These are phyloP conservation scores for Gallinago media DNA, from an alignment of 2,113 vertebrate species.

Conservation along the genomic window DNA sequence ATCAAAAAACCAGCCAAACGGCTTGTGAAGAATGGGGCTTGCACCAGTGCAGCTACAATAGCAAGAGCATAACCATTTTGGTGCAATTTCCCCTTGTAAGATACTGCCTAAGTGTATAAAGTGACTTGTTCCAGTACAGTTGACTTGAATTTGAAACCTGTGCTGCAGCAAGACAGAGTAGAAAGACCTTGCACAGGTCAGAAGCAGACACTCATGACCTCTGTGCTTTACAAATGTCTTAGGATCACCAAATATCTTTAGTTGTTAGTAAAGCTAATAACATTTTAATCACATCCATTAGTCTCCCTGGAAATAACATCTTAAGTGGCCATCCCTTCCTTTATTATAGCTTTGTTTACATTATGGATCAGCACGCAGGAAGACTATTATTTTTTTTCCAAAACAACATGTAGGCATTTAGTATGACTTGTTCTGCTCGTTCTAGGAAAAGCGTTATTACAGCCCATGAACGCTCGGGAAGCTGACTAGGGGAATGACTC, in stretches of 20 bases:
- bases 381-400: background rate
- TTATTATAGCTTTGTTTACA: background rate
- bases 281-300: background rate
- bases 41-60: background rate
- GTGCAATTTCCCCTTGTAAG: background rate
- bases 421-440: constrained; percentile 12
- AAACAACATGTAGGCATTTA: background rate
- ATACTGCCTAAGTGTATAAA: background rate
- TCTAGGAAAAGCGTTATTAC: constrained; percentile 21
- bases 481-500: constrained; percentile 21
- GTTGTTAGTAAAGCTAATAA: background rate
- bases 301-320: background rate
- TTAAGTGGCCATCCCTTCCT: background rate
- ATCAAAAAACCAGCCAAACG: background rate
- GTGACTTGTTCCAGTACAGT: background rate
- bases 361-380: background rate
- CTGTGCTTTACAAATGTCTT: background rate
- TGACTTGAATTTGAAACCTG: background rate
- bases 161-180: background rate
- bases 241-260: background rate
- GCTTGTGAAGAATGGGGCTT: background rate
- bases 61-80: background rate
- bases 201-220: background rate
- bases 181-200: background rate
- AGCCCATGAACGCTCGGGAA: background rate